These are phyloP conservation scores for Coelopa pilipes DNA, from an alignment of 2,888 invertebrate genomes.

Conservation along the genomic window DNA sequence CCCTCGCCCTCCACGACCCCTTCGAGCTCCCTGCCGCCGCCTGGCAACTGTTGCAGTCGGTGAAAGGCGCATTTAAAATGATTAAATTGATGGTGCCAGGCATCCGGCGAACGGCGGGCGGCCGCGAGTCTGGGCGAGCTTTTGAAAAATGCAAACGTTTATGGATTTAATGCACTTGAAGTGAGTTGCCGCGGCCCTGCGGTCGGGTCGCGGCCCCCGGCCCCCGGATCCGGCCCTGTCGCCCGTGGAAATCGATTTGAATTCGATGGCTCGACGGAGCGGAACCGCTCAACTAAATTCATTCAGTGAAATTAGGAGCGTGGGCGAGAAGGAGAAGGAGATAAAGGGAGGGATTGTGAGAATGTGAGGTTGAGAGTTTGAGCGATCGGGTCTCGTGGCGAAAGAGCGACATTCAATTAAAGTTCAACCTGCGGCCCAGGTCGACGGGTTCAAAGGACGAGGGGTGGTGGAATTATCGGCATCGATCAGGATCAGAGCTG, in stretches of 20 bases:
- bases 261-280: background rate
- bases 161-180: slow-evolving; percentile 37
- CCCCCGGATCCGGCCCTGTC: slow-evolving; percentile 13
- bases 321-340: background rate
- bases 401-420: slow-evolving; percentile 5
- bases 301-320: slow-evolving; percentile 21
- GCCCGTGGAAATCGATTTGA: slow-evolving; percentile 2
- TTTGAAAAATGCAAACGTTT: slow-evolving; percentile 44
- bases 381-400: background rate
- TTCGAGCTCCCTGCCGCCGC: no score
- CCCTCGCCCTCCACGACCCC: background rate
- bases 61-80: slow-evolving; percentile 34
- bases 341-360: background rate
- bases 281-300: slow-evolving; percentile 22
- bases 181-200: slow-evolving; percentile 29
- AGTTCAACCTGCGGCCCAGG: no score
- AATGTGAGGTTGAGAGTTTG: background rate
- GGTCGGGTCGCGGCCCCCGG: slow-evolving; percentile 25
- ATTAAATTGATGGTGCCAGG: slow-evolving; percentile 36
- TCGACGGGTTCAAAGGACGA: background rate
- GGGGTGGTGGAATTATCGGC: background rate
- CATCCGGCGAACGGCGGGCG: slow-evolving; percentile 20
- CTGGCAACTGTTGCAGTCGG: slow-evolving; percentile 17
- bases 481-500: no score
- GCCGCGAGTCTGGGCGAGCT: slow-evolving; percentile 38